Evolutionary conservation across 2,888 invertebrate genomes (phyloP).

Genomic region (Celastrina argiolus): DNA sequence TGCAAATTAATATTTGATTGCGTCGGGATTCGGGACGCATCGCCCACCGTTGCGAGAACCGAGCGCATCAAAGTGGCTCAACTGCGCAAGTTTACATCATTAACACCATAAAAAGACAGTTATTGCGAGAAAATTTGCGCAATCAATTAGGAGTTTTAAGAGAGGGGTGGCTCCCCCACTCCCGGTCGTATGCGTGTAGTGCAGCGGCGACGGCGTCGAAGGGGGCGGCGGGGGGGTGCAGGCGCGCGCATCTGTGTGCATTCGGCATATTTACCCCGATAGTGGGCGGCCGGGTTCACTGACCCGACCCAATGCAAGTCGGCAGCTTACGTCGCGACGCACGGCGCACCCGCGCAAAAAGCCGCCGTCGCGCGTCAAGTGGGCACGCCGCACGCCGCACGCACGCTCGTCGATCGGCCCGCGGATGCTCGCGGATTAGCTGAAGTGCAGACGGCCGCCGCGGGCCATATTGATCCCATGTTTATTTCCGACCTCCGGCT

Average conservation of each 20-base stretch:
- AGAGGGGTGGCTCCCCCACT: slow-evolving; percentile 38
- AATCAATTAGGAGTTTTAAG: slow-evolving; percentile 77
- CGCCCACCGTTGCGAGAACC: slow-evolving; percentile 27
- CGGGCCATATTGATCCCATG: slow-evolving; percentile 55
- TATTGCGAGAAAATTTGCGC: slow-evolving; percentile 77
- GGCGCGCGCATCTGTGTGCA: slow-evolving; percentile 77
- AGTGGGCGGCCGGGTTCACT: slow-evolving; percentile 74
- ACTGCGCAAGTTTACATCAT: slow-evolving; percentile 74
- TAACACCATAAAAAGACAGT: slow-evolving; percentile 76
- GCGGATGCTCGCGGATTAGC: slow-evolving; percentile 34
- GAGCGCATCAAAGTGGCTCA: slow-evolving; percentile 57
- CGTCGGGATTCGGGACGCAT: slow-evolving; percentile 28
- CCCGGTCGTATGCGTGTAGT: slow-evolving; percentile 64
- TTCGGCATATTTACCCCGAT: slow-evolving; percentile 78
- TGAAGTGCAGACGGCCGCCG: slow-evolving; percentile 27
- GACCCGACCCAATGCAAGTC: slow-evolving; percentile 76
- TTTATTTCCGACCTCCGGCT: slow-evolving; percentile 62
- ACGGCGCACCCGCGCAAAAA: slow-evolving; percentile 64
- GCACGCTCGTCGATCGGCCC: slow-evolving; percentile 47
- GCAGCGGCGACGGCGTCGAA: slow-evolving; percentile 53
- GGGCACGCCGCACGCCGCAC: slow-evolving; percentile 68
- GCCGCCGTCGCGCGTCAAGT: slow-evolving; percentile 69
- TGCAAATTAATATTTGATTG: slow-evolving; percentile 62
- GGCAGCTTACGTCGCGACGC: slow-evolving; percentile 66
- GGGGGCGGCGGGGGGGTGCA: slow-evolving; percentile 41